A percentile compares a stretch with the other conserved stretches of the same genome.
These are phyloP conservation scores for Penaeus chinensis DNA, from an alignment of 1,140 invertebrate species.

Conservation along the genomic window DNA sequence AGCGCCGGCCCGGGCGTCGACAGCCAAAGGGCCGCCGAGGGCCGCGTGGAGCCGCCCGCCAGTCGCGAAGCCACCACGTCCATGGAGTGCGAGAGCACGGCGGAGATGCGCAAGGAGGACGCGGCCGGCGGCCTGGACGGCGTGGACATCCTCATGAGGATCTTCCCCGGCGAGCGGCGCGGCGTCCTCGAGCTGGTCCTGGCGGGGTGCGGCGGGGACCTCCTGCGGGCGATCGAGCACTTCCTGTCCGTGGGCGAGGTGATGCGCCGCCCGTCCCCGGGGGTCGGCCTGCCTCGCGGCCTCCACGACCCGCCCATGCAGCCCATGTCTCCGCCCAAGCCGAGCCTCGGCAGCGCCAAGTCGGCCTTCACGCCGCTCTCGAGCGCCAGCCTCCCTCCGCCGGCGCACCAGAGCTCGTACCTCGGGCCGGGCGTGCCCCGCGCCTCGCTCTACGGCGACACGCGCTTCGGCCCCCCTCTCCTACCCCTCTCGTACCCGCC, in stretches of 20 bases:
- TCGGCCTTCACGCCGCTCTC: conserved; percentile 64
- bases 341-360: conserved; percentile 61
- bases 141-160: conserved; percentile 84
- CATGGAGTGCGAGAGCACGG: conserved; percentile 9
- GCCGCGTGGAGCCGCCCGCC: conserved; percentile 2
- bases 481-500: conserved; percentile 57
- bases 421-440: conserved; percentile 42
- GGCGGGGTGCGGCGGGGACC: conserved; percentile 85
- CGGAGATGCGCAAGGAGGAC: conserved; percentile 39
- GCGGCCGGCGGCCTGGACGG: conserved; percentile 71
- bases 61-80: neutral
- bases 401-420: conserved; percentile 41
- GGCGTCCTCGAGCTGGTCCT: conserved; percentile 88
- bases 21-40: neutral
- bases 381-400: conserved; percentile 31
- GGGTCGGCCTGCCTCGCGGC: conserved; percentile 5
- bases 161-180: conserved; percentile 87
- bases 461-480: conserved; percentile 48
- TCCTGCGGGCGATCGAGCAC: conserved; percentile 83
- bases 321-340: conserved; percentile 49
- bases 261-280: conserved; percentile 46
- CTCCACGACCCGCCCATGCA: conserved; percentile 37
- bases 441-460: conserved; percentile 46
- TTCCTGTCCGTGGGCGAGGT: conserved; percentile 69
- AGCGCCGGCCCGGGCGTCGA: conserved; percentile 8